phyloP scores from a whole-genome alignment of 2,888 invertebrate genomes.

The Oxystoma pomonae region DNA sequence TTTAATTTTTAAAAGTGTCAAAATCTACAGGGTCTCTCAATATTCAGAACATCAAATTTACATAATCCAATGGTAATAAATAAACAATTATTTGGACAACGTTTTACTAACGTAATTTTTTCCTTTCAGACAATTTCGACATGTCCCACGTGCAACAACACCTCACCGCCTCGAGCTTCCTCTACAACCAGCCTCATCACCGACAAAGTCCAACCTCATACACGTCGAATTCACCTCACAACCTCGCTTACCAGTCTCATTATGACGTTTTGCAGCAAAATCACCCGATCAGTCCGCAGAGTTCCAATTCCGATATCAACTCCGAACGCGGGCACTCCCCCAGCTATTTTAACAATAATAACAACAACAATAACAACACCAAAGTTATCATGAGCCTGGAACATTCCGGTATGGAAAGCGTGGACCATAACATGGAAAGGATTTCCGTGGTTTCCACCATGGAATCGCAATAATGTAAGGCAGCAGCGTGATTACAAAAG shows the following conservation, averaged over 20 bases:
- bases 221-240: slow-evolving; percentile 38
- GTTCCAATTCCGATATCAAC: slow-evolving; percentile 30
- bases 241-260: slow-evolving; percentile 45
- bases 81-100: too few relatives aligned
- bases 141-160: slow-evolving; percentile 39
- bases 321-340: slow-evolving; percentile 37
- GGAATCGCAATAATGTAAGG: too few relatives aligned
- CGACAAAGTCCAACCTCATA: slow-evolving; percentile 41
- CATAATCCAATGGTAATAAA: too few relatives aligned
- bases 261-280: slow-evolving; percentile 40
- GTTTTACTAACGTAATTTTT: too few relatives aligned
- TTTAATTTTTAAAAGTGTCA: too few relatives aligned
- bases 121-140: slow-evolving; percentile 37
- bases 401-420: slow-evolving; percentile 41
- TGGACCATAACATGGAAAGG: background rate
- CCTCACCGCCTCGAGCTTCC: slow-evolving; percentile 31
- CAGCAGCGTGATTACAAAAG: too few relatives aligned
- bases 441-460: too few relatives aligned
- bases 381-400: slow-evolving; percentile 41
- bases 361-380: slow-evolving; percentile 34
- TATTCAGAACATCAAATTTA: too few relatives aligned
- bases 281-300: slow-evolving; percentile 38
- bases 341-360: slow-evolving; percentile 33
- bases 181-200: slow-evolving; percentile 33
- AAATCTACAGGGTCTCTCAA: too few relatives aligned